A percentile compares a stretch with the other conserved stretches of the same genome.
These are phyloP conservation scores for Chloroceryle inda DNA, from an alignment of 2,797 vertebrate genomes.

Conservation along the genomic window DNA sequence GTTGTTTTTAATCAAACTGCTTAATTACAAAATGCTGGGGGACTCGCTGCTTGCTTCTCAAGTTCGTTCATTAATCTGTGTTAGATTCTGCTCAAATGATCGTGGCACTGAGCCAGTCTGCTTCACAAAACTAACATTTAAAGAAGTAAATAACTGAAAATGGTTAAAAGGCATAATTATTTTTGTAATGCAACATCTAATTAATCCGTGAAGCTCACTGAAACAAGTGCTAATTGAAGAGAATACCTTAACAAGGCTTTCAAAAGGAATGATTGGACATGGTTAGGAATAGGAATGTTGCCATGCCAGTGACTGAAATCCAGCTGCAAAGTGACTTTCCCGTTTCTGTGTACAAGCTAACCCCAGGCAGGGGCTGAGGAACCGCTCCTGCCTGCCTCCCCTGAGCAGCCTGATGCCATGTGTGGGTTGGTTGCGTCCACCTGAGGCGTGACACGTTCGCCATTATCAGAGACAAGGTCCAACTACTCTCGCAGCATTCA, in stretches of 20 bases:
- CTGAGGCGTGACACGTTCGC: not conserved
- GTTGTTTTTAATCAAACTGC: conserved; percentile 70
- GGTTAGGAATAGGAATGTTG: not conserved
- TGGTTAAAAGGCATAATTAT: conserved; percentile 72
- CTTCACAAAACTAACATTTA: conserved; percentile 65
- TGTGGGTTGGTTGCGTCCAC: not conserved
- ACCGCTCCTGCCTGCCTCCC: not conserved
- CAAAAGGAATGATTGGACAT: conserved; percentile 48
- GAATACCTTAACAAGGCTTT: conserved; percentile 69
- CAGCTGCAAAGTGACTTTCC: conserved; percentile 53
- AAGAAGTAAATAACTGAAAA: conserved; percentile 72
- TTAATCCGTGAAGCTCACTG: conserved; percentile 47
- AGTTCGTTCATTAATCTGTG: conserved; percentile 66
- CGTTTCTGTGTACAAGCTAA: not conserved
- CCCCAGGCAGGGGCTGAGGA: conserved; percentile 7
- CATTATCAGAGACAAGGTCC: conserved; percentile 35
- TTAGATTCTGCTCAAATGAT: conserved; percentile 63
- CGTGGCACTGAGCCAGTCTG: conserved; percentile 46
- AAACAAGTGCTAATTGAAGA: conserved; percentile 66
- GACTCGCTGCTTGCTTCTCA: conserved; percentile 62
- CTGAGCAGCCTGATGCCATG: not conserved
- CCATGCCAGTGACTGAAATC: not conserved
- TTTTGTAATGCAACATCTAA: conserved; percentile 72
- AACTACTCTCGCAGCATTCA: conserved; percentile 25
- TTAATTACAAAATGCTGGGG: conserved; percentile 69